A percentile compares a stretch with the other conserved stretches of the same genome.
Evolutionary conservation across 2,888 invertebrate genomes (phyloP).

Genomic region (Drosophila bunnanda): DNA sequence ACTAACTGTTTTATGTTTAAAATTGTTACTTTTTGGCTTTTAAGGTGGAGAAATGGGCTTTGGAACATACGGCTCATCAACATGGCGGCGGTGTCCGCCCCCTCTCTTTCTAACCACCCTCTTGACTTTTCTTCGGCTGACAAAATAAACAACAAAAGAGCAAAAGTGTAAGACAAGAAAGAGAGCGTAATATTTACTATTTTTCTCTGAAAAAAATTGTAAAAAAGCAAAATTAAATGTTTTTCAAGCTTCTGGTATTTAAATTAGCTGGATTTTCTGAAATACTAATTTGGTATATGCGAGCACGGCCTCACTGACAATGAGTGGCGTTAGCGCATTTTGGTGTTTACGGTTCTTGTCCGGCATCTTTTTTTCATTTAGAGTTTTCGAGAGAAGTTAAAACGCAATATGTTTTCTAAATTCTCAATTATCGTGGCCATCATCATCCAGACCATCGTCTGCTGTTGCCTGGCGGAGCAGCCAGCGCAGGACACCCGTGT

Average conservation of each 20-base stretch:
- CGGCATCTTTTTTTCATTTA: not conserved
- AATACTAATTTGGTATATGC: too few species aligned
- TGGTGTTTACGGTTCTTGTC: too few species aligned
- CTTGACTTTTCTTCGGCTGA: too few species aligned
- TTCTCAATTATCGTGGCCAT: conserved; percentile 3
- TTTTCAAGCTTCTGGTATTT: too few species aligned
- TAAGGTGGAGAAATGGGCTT: conserved; percentile 18
- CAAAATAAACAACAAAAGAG: too few species aligned
- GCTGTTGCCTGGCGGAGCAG: not conserved
- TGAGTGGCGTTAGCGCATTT: too few species aligned
- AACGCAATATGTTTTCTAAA: not conserved
- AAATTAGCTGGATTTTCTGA: too few species aligned
- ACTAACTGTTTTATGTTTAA: conserved; percentile 55
- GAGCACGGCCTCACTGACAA: too few species aligned
- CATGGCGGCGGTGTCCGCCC: conserved; percentile 23
- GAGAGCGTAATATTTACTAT: too few species aligned
- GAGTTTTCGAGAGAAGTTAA: not conserved
- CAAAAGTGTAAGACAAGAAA: too few species aligned
- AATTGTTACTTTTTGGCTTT: conserved; percentile 18
- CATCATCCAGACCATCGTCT: not conserved
- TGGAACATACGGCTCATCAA: conserved; percentile 41
- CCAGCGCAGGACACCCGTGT: conserved; percentile 48
- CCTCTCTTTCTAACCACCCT: conserved; percentile 6
- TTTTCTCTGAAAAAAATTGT: too few species aligned
- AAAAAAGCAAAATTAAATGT: too few species aligned